Evolutionary conservation across 2,113 vertebrate genomes (phyloP).

Genomic region (Chloebia gouldiae): DNA sequence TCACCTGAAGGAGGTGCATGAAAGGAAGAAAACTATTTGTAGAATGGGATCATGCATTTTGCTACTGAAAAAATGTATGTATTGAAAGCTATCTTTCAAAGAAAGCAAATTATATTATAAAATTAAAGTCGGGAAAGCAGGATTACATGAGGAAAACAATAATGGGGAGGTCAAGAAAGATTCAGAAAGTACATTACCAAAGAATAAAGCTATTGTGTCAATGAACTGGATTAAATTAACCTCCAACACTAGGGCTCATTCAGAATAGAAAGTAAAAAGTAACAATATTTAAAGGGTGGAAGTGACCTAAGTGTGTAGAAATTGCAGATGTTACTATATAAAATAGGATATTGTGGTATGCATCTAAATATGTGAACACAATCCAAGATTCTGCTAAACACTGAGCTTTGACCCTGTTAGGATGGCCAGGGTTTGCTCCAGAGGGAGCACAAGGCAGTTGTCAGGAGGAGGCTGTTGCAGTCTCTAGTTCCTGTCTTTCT

Average conservation of each 20-base stretch:
- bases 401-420: background rate
- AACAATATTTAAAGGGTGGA: background rate
- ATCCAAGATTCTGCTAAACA: background rate
- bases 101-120: background rate
- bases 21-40: background rate
- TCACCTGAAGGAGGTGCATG: background rate
- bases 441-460: background rate
- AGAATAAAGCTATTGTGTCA: background rate
- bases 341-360: background rate
- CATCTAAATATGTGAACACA: background rate
- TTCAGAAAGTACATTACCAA: background rate
- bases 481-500: background rate
- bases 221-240: background rate
- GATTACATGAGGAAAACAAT: background rate
- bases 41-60: background rate
- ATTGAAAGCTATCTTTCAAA: background rate
- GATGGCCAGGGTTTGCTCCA: background rate
- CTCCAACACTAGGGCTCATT: background rate
- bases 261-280: background rate
- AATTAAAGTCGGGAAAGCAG: background rate
- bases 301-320: background rate
- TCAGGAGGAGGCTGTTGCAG: background rate
- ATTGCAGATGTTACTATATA: background rate
- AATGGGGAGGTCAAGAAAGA: background rate
- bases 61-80: background rate